A percentile compares a stretch with the other conserved stretches of the same genome.
These are phyloP conservation scores for Reticulitermes speratus DNA, from an alignment of 1,140 invertebrate species.

Conservation along the genomic window DNA sequence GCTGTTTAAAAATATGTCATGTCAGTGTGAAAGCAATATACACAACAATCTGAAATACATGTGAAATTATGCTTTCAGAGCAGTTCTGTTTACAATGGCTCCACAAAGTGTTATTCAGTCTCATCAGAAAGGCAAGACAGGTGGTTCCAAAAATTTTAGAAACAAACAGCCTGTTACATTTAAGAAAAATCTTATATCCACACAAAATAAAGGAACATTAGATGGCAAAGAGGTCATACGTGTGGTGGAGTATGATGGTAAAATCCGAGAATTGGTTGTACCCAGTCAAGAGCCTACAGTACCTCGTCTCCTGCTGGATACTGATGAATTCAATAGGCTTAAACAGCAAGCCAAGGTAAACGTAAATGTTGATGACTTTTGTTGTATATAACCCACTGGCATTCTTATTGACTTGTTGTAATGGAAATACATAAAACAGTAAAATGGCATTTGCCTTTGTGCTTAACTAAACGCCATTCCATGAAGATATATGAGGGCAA, in stretches of 20 bases:
- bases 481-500: no score
- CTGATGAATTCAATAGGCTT: not conserved
- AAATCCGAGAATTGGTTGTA: not conserved
- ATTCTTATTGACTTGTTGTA: no score
- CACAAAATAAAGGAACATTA: not conserved
- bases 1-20: no score
- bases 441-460: no score
- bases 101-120: not conserved
- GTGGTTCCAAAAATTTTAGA: not conserved
- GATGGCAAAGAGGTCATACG: slow-evolving; percentile 9
- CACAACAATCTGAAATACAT: no score
- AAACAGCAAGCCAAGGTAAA: slow-evolving; percentile 25
- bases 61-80: no score
- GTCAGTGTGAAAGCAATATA: no score
- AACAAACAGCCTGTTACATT: not conserved
- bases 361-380: not conserved
- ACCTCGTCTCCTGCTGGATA: not conserved
- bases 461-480: no score
- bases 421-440: no score
- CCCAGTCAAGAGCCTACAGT: not conserved
- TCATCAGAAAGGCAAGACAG: not conserved
- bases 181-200: not conserved
- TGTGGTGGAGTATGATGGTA: slow-evolving; percentile 13
- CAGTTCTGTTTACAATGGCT: not conserved
- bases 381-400: no score